These are phyloP conservation scores for Zaprionus bogoriensis DNA, from an alignment of 2,888 invertebrate genomes.

Conservation along the genomic window DNA sequence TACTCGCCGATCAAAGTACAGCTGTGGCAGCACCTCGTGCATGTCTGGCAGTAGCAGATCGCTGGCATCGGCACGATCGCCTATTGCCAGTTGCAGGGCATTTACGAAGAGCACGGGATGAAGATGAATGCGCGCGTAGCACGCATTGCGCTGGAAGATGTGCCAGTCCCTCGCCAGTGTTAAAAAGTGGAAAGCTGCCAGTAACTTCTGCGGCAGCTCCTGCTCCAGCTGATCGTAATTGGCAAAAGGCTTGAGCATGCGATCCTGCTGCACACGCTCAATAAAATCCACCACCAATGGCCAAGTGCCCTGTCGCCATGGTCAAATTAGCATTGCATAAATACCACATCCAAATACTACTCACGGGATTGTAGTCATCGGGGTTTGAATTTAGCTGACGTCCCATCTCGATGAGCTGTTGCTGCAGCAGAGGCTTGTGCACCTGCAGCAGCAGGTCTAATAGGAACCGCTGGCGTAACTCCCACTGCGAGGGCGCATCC, in stretches of 20 bases:
- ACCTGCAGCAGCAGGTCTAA: slow-evolving; percentile 69
- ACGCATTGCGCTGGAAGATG: slow-evolving; percentile 84
- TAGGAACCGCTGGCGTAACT: slow-evolving; percentile 56
- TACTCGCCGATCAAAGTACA: slow-evolving; percentile 85
- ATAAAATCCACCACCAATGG: slow-evolving; percentile 44
- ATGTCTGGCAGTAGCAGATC: slow-evolving; percentile 87
- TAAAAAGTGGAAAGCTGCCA: slow-evolving; percentile 63
- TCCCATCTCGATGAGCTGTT: slow-evolving; percentile 58
- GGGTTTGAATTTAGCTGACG: slow-evolving; percentile 46
- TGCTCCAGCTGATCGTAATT: slow-evolving; percentile 49
- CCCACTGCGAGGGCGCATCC: slow-evolving; percentile 3
- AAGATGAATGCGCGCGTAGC: slow-evolving; percentile 87
- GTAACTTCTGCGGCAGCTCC: slow-evolving; percentile 51
- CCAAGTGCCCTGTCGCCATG: slow-evolving; percentile 41
- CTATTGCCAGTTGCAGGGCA: slow-evolving; percentile 86
- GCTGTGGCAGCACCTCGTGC: slow-evolving; percentile 90
- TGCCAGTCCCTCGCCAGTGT: slow-evolving; percentile 85
- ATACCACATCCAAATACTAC: background rate
- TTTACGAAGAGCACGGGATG: slow-evolving; percentile 90
- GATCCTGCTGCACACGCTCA: slow-evolving; percentile 33
- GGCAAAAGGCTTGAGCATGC: slow-evolving; percentile 50
- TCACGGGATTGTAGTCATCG: slow-evolving; percentile 50
- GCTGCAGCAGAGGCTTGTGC: slow-evolving; percentile 65
- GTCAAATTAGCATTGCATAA: background rate
- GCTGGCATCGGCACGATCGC: slow-evolving; percentile 86